Percentiles rank a stretch among this genome's conserved stretches.
phyloP scores from a whole-genome alignment of 2,797 vertebrate species.

The Syncerus caffer region DNA sequence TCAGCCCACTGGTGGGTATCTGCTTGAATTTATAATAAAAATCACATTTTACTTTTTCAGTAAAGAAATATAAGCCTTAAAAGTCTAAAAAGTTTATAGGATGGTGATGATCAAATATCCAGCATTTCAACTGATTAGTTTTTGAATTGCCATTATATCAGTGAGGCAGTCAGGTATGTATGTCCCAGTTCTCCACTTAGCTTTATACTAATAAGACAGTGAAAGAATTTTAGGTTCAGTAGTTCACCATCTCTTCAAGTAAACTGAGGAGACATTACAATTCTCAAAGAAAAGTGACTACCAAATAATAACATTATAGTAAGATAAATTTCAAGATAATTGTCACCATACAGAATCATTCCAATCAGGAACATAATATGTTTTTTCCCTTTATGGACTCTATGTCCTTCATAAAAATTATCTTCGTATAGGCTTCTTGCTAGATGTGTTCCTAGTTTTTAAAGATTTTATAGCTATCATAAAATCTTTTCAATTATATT shows the following conservation, averaged over 20 bases:
- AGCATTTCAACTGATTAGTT: not conserved
- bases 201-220: not conserved
- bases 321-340: not conserved
- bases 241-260: not conserved
- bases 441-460: not conserved
- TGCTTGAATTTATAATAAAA: not conserved
- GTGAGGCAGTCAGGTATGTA: not conserved
- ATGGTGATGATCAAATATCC: not conserved
- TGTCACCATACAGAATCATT: not conserved
- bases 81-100: not conserved
- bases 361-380: not conserved
- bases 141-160: not conserved
- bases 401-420: not conserved
- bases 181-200: not conserved
- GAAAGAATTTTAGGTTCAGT: not conserved
- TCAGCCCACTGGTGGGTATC: not conserved
- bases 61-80: not conserved
- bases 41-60: not conserved
- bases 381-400: not conserved
- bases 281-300: not conserved
- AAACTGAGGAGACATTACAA: not conserved
- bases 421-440: not conserved
- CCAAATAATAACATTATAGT: not conserved
- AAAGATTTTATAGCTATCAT: not conserved
- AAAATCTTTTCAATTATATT: not conserved